Conservation (phyloP, 2,797 vertebrate genomes). For the Petrocephalus sullivani region DNA sequence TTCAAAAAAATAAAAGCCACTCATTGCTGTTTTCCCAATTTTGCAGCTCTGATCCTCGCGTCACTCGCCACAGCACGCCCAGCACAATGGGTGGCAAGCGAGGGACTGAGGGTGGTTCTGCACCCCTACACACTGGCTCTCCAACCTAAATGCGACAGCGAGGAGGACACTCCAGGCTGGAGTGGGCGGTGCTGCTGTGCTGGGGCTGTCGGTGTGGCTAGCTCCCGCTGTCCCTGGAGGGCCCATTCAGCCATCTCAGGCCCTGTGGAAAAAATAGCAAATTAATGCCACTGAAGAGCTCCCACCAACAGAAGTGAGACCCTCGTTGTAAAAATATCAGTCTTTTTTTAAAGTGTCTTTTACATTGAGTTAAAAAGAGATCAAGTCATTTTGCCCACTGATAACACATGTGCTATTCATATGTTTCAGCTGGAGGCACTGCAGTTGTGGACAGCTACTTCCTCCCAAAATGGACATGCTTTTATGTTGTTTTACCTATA, state of each 20-base stretch:
- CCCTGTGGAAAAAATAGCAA: conserved; percentile 64
- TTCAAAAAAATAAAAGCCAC: conserved; percentile 34
- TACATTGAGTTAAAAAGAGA: conserved; percentile 27
- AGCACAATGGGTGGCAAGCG: conserved; percentile 45
- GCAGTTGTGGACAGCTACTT: not conserved
- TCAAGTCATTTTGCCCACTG: conserved; percentile 26
- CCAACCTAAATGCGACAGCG: conserved; percentile 45
- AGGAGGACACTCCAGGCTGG: conserved; percentile 63
- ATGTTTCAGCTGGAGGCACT: not conserved
- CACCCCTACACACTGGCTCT: conserved; percentile 33
- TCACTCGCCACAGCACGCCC: conserved; percentile 43
- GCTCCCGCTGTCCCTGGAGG: conserved; percentile 51
- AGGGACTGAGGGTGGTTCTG: conserved; percentile 53
- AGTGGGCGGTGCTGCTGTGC: conserved; percentile 56
- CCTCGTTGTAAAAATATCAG: conserved; percentile 57
- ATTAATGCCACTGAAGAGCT: conserved; percentile 71
- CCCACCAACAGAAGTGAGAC: conserved; percentile 57
- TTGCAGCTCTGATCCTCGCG: conserved; percentile 41
- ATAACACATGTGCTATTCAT: conserved; percentile 18
- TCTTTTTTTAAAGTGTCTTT: conserved; percentile 33
- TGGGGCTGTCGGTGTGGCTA: conserved; percentile 43
- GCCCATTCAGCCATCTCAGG: conserved; percentile 67
- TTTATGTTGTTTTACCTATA: not conserved
- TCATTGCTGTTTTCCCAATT: conserved; percentile 45
- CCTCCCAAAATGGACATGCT: not conserved